phyloP scores from a whole-genome alignment of 35 echinoderm and acorn worm species.

The Hemicentrotus pulcherrimus region DNA sequence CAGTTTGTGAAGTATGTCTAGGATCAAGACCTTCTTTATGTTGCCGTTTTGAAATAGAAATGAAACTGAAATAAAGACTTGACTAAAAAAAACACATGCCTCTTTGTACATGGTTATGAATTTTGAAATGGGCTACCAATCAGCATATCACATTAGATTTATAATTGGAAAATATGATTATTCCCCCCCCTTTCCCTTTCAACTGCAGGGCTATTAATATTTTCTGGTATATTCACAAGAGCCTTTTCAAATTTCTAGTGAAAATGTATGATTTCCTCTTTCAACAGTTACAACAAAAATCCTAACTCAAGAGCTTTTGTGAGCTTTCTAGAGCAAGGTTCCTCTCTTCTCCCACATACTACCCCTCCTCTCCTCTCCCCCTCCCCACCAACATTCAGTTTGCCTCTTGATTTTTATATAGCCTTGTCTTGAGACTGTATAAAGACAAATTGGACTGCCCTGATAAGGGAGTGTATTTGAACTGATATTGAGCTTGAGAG shows the following conservation, averaged over 20 bases:
- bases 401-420: background rate
- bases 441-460: background rate
- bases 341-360: too few species aligned
- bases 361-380: too few species aligned
- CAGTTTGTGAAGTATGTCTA: background rate
- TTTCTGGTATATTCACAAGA: too few species aligned
- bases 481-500: background rate
- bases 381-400: background rate
- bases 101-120: background rate
- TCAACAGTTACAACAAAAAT: too few species aligned
- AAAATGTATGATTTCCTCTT: background rate
- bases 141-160: background rate
- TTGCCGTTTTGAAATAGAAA: background rate
- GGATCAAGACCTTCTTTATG: background rate
- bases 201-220: too few species aligned
- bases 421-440: background rate
- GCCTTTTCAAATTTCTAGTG: background rate
- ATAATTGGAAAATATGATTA: background rate
- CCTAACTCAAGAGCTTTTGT: background rate
- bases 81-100: background rate
- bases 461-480: background rate
- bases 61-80: background rate
- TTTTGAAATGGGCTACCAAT: background rate
- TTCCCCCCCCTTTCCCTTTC: too few species aligned
- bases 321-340: too few species aligned